Conservation (phyloP, 2,797 vertebrate genomes). For the Chelonia mydas region DNA sequence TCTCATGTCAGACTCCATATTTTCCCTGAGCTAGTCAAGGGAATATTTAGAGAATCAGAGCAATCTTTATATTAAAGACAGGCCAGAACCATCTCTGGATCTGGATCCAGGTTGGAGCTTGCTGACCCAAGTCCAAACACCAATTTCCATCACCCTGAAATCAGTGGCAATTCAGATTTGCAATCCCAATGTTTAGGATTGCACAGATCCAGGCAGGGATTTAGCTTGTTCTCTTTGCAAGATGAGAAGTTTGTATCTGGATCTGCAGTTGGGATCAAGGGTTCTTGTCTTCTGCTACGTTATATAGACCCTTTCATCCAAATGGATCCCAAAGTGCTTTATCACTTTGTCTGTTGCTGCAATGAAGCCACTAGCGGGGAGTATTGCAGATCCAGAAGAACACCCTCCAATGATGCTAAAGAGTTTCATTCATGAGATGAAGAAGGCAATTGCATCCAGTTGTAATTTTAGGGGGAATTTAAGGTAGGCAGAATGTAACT, state of each 20-base stretch:
- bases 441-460: slow-evolving; percentile 62
- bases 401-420: slow-evolving; percentile 31
- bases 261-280: not conserved
- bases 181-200: not conserved
- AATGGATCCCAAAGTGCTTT: not conserved
- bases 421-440: slow-evolving; percentile 42
- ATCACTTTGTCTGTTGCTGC: not conserved
- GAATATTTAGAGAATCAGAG: not conserved
- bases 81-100: not conserved
- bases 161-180: not conserved
- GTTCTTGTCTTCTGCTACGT: not conserved
- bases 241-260: not conserved
- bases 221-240: not conserved
- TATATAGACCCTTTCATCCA: not conserved
- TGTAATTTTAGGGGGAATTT: slow-evolving; percentile 62
- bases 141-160: not conserved
- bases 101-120: slow-evolving; percentile 25
- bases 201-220: not conserved
- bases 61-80: slow-evolving; percentile 32
- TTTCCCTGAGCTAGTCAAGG: fast-evolving
- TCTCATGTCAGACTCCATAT: not conserved
- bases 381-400: slow-evolving; percentile 45
- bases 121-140: not conserved
- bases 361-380: slow-evolving; percentile 24
- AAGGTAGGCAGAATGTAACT: slow-evolving; percentile 49